Percentiles rank a stretch among this genome's conserved stretches.
Conservation (phyloP, 2,113 vertebrate genomes). For the Corythornis madagascariensis region DNA sequence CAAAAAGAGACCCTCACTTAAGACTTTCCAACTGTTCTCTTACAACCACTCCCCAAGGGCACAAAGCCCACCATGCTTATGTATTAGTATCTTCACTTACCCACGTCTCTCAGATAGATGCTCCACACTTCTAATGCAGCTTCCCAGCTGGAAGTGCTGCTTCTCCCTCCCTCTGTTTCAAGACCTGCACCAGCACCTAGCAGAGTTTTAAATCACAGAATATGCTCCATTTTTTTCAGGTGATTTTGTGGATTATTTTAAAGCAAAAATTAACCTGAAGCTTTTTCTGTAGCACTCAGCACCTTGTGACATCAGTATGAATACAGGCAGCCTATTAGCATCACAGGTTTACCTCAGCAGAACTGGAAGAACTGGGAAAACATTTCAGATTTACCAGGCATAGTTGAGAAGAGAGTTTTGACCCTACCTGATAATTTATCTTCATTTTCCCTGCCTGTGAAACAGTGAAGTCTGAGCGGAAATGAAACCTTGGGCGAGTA, state of each 20-base stretch:
- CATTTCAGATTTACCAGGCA: neutral
- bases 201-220: neutral
- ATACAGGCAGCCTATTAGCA: neutral
- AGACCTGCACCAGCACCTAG: neutral
- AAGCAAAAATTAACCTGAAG: neutral
- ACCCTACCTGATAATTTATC: neutral
- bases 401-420: neutral
- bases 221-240: neutral
- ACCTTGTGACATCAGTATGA: neutral
- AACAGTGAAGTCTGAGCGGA: neutral
- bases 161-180: neutral
- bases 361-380: neutral
- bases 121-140: neutral
- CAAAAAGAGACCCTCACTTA: conserved; percentile 58
- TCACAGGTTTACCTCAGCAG: neutral
- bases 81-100: conserved; percentile 34
- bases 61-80: conserved; percentile 39
- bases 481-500: neutral
- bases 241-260: neutral
- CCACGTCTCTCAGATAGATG: conserved; percentile 60
- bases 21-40: conserved; percentile 58
- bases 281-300: neutral
- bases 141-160: conserved; percentile 31
- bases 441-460: neutral
- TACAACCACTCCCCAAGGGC: conserved; percentile 1